A percentile compares a stretch with the other conserved stretches of the same genome.
phyloP scores from a whole-genome alignment of 2,888 invertebrate genomes.

The Macrosoma leucophasiata region DNA sequence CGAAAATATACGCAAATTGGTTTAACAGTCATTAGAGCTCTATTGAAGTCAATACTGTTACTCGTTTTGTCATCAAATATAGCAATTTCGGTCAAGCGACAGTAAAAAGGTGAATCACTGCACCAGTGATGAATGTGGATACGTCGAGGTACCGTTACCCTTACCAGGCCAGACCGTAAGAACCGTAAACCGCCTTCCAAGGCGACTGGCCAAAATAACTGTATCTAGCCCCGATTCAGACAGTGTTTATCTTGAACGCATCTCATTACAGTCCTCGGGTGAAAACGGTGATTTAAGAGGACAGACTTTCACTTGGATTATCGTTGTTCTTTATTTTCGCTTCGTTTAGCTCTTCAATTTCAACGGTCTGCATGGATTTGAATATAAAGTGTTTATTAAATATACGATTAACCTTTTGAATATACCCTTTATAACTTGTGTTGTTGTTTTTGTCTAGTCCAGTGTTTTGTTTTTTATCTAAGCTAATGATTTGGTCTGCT shows the following conservation, averaged over 20 bases:
- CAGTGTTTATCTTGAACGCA: slow-evolving; percentile 1
- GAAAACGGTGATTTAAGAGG: too few relatives aligned
- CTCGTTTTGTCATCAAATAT: slow-evolving; percentile 16
- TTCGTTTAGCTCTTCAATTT: too few relatives aligned
- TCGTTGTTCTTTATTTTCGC: too few relatives aligned
- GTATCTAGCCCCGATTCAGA: slow-evolving; percentile 37
- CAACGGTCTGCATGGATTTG: background rate
- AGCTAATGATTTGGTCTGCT: too few relatives aligned
- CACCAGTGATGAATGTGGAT: slow-evolving; percentile 28
- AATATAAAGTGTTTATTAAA: background rate
- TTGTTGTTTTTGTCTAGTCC: too few relatives aligned
- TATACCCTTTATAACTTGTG: background rate
- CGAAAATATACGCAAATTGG: slow-evolving; percentile 8
- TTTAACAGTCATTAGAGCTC: slow-evolving; percentile 5
- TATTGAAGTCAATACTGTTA: too few relatives aligned
- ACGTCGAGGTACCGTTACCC: slow-evolving; percentile 30
- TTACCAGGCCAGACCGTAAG: slow-evolving; percentile 46
- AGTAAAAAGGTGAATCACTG: slow-evolving; percentile 23
- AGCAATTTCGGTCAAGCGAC: slow-evolving; percentile 18
- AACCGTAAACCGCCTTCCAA: slow-evolving; percentile 58
- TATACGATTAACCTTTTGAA: background rate
- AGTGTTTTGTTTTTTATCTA: too few relatives aligned
- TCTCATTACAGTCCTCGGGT: slow-evolving; percentile 32
- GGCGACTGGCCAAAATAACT: slow-evolving; percentile 59
- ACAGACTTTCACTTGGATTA: too few relatives aligned